Evolutionary conservation across 2,888 invertebrate genomes (phyloP), one percentile per base, ranked within the genome.

Genomic region (Torymus texanus): DNA sequence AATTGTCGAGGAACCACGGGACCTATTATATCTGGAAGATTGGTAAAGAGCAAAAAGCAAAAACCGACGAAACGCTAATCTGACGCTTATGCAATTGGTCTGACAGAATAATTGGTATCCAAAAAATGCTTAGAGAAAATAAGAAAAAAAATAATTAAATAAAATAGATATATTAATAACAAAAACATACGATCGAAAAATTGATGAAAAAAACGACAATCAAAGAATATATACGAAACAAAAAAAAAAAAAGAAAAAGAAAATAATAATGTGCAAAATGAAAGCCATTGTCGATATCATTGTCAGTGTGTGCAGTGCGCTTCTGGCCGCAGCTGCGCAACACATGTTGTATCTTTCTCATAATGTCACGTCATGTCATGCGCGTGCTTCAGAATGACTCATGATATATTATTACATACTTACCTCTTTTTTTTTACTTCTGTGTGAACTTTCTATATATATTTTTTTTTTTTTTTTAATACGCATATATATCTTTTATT

Each of bases 221-320:
- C 41, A 41, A 8, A 41, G 41, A 41, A 41, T 41, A 41, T 41
- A 10, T 21, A 21, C n/a, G 24, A 55, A 29, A 41, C 3, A 53
- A 41, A 61, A 58, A 41, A 29, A 21, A 29, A 24, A 65, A n/a
- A 29, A 24, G 59, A n/a, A n/a, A 16, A 59, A 66, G 61, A 71
- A 72, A 63, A 21, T 66, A 68, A 66, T 74, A 58, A 71, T 67
- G 51, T 79, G 79, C 80, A 78, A 82, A 82, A 82, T 63, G 77
- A 83, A 78, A 76, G 62, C 76, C 77, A 78, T 77, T 83, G 81
- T 84, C 70, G 79, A 82, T 84, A 84, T 86, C 86, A 89, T 89
- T 89, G 88, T 89, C 88, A 89, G 88, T 88, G 88, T 89, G 87
- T 88, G 88, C 89, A 89, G 88, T 88, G 87, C 87, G 89, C 89